A percentile compares a stretch with the other conserved stretches of the same genome.
Evolutionary conservation across 1,140 invertebrate species (phyloP).

Genomic region (Drosophila bocki): DNA sequence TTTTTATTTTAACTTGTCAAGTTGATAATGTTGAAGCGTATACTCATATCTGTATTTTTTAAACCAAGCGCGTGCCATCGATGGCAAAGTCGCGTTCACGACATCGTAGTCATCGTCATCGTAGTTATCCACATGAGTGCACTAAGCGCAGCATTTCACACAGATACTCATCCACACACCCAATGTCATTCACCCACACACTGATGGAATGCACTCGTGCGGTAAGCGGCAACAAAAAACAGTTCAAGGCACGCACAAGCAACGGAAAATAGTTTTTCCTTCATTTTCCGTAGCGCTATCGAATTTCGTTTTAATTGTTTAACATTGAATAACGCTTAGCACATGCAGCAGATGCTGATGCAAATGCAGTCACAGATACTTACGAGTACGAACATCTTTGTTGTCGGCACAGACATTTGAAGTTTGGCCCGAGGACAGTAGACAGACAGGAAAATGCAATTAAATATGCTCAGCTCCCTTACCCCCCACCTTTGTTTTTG

Average conservation of each 20-base stretch:
- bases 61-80: slow-evolving; percentile 54
- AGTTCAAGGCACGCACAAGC: slow-evolving; percentile 33
- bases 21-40: background rate
- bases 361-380: slow-evolving; percentile 31
- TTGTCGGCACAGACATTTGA: slow-evolving; percentile 28
- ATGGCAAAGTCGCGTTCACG: slow-evolving; percentile 45
- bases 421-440: slow-evolving; percentile 23
- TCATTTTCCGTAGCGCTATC: slow-evolving; percentile 19
- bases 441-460: slow-evolving; percentile 66
- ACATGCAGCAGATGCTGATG: slow-evolving; percentile 15
- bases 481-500: slow-evolving; percentile 5
- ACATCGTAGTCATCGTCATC: slow-evolving; percentile 39
- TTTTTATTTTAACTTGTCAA: background rate
- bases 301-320: slow-evolving; percentile 64
- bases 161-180: slow-evolving; percentile 27
- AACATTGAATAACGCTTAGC: slow-evolving; percentile 44
- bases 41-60: slow-evolving; percentile 1
- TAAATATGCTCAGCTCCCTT: slow-evolving; percentile 44
- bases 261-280: slow-evolving; percentile 50
- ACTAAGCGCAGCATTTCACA: slow-evolving; percentile 44
- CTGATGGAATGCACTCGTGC: slow-evolving; percentile 58
- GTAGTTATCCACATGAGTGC: slow-evolving; percentile 67
- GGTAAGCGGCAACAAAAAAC: slow-evolving; percentile 45
- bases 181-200: slow-evolving; percentile 26
- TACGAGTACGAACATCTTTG: background rate